A percentile compares a stretch with the other conserved stretches of the same genome.
These are phyloP conservation scores for Aphaenogaster rudis DNA, from an alignment of 1,140 invertebrate genomes.

Conservation along the genomic window DNA sequence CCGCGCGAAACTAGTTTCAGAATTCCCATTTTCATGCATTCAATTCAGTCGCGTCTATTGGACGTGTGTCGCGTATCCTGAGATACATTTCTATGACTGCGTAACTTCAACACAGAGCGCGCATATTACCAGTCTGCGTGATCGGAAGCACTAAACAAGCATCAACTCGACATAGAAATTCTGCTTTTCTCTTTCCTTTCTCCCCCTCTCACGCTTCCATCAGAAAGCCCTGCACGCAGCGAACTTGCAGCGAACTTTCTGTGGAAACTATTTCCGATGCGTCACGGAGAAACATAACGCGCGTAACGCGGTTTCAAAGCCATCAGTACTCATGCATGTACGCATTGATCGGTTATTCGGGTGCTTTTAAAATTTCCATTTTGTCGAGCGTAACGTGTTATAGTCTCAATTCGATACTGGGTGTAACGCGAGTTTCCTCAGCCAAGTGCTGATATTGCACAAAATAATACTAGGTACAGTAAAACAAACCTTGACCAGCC, in stretches of 20 bases:
- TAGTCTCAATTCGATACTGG: background rate
- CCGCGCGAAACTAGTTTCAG: conserved; percentile 26
- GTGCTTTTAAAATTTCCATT: conserved; percentile 19
- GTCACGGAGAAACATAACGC: conserved; percentile 20
- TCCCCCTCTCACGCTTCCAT: background rate
- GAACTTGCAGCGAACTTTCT: conserved; percentile 46
- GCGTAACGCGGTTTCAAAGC: conserved; percentile 49
- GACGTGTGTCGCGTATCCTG: conserved; percentile 31
- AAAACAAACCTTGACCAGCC: background rate
- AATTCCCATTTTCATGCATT: conserved; percentile 45
- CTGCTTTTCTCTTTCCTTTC: background rate
- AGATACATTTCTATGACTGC: conserved; percentile 28
- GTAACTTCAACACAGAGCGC: conserved; percentile 51
- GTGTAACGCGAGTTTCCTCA: background rate
- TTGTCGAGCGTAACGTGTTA: background rate
- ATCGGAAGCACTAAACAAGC: conserved; percentile 48
- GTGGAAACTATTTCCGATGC: conserved; percentile 47
- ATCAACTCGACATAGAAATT: conserved; percentile 47
- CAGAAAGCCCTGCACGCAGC: background rate
- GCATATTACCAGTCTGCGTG: conserved; percentile 44
- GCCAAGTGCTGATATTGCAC: background rate
- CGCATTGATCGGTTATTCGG: conserved; percentile 14
- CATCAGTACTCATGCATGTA: background rate
- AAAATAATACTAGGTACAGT: background rate
- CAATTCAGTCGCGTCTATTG: conserved; percentile 24